Base-by-base conservation (phyloP, 2,888 invertebrate genomes). In the Hypomecis atomaria region DNA sequence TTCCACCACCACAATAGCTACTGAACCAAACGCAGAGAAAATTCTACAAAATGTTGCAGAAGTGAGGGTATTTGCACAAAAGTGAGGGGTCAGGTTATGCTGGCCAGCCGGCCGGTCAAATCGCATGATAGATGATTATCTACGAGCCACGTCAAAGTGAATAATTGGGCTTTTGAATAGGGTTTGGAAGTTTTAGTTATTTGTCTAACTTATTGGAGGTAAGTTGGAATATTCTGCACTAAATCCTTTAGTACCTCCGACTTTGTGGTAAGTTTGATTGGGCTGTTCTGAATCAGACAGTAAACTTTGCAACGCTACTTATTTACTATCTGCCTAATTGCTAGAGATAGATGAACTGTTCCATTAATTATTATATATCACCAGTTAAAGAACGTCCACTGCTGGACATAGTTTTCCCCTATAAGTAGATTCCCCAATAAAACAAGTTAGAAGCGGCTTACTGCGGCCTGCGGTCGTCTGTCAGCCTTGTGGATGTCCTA, bases 51-150 rank as follows among this genome's bases (percentile, higher is more conserved):
- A 62, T 67, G 40, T 62, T 54, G 60, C 62, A 70, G 71, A 77
- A 67, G 57, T 73, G 74, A 52, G 49, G 56, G 61, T 48, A 57
- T 53, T 71, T 54, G 62, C 68, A 76, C 78, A 76, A 73, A 73
- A 70, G 70, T 66, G 75, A 76, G 74, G 81, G 90, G 74, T 82
- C 88, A 53, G 58, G 65, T 40, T 73, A 78, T 65, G 71, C 52
- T 87, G 88, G 90, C 59, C 80, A 72, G 76, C 74, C 79, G 78
- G 79, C 81, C 81, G 80, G 78, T 82, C 84, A 81, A 84, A 80
- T 87, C 85, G 84, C 86, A 88, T 92, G 91, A 91, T 89, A 90
- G 90, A 91, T 91, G 90, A 91, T 92, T 90, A 92, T 92, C 90
- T 91, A 90, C 85, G 85, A 82, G 76, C 81, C 77, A 86, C 85